A percentile compares a stretch with the other conserved stretches of the same genome.
These are phyloP conservation scores for Campoplex nolae DNA, from an alignment of 2,888 invertebrate genomes.

Conservation along the genomic window DNA sequence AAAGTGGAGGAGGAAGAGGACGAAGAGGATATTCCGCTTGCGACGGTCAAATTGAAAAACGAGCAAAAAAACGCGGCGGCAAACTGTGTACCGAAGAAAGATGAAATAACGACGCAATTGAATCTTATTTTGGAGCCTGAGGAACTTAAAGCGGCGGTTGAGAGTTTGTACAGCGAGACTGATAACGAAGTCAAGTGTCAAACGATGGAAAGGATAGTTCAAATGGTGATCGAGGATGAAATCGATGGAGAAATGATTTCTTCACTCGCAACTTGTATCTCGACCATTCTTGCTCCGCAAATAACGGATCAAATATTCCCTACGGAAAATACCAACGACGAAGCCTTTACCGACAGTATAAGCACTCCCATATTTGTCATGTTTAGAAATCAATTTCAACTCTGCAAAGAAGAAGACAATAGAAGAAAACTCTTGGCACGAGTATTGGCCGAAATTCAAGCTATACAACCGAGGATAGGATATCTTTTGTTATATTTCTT, in stretches of 20 bases:
- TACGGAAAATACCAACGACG: conserved; percentile 86
- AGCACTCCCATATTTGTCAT: conserved; percentile 94
- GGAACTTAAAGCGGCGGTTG: conserved; percentile 86
- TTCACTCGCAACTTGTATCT: conserved; percentile 87
- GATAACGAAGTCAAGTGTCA: conserved; percentile 88
- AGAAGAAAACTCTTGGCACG: conserved; percentile 92
- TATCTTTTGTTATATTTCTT: conserved; percentile 95
- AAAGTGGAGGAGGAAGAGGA: conserved; percentile 85
- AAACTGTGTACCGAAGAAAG: conserved; percentile 79
- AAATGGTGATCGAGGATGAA: conserved; percentile 87
- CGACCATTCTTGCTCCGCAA: conserved; percentile 86
- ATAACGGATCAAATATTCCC: conserved; percentile 86
- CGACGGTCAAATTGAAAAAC: conserved; percentile 90
- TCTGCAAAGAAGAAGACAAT: conserved; percentile 89
- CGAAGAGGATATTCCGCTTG: conserved; percentile 91
- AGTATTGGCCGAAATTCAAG: conserved; percentile 90
- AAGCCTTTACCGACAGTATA: conserved; percentile 90
- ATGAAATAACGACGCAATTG: conserved; percentile 79
- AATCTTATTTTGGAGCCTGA: conserved; percentile 83
- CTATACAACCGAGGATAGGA: conserved; percentile 90
- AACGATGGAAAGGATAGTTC: conserved; percentile 88
- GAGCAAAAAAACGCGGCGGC: conserved; percentile 77
- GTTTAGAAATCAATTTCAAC: conserved; percentile 92
- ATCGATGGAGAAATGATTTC: conserved; percentile 87
- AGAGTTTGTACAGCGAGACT: conserved; percentile 87